Conservation (phyloP, 2,888 invertebrate species). For the Zaprionus lineosus region DNA sequence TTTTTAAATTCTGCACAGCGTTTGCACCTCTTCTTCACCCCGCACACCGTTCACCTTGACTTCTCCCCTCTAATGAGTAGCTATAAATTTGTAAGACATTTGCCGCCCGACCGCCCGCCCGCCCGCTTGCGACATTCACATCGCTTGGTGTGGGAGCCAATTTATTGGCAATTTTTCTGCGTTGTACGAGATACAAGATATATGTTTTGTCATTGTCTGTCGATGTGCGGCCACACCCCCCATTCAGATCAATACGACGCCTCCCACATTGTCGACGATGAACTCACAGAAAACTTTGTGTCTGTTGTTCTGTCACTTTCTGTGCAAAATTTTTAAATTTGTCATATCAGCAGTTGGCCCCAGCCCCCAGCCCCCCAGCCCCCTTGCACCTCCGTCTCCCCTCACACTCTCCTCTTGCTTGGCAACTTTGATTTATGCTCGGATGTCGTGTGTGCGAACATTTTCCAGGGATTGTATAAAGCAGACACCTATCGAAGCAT, state of each 20-base stretch:
- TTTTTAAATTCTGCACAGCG: no score
- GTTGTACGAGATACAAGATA: slow-evolving; percentile 17
- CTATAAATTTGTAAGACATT: slow-evolving; percentile 60
- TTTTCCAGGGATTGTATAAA: slow-evolving; percentile 8
- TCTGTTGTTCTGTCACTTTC: background rate
- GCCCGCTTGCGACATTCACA: no score
- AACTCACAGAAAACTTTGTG: slow-evolving; percentile 41
- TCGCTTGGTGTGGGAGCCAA: slow-evolving; percentile 50
- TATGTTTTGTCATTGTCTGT: slow-evolving; percentile 18
- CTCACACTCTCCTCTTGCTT: background rate
- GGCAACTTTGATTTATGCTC: slow-evolving; percentile 43
- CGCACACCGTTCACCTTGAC: no score
- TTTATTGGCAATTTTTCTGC: slow-evolving; percentile 68
- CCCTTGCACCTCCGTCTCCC: background rate
- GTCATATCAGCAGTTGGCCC: slow-evolving; percentile 44
- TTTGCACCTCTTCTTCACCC: no score
- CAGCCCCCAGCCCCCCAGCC: background rate
- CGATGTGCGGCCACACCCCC: slow-evolving; percentile 24
- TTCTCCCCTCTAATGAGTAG: slow-evolving; percentile 64
- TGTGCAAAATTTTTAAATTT: slow-evolving; percentile 34
- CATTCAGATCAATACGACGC: slow-evolving; percentile 1
- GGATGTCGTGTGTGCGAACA: slow-evolving; percentile 14
- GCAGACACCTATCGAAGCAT: slow-evolving; percentile 1
- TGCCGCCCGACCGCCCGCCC: background rate
- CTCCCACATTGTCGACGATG: slow-evolving; percentile 26